Conservation (phyloP, 2,888 invertebrate species). For the Mimachlamys varia region DNA sequence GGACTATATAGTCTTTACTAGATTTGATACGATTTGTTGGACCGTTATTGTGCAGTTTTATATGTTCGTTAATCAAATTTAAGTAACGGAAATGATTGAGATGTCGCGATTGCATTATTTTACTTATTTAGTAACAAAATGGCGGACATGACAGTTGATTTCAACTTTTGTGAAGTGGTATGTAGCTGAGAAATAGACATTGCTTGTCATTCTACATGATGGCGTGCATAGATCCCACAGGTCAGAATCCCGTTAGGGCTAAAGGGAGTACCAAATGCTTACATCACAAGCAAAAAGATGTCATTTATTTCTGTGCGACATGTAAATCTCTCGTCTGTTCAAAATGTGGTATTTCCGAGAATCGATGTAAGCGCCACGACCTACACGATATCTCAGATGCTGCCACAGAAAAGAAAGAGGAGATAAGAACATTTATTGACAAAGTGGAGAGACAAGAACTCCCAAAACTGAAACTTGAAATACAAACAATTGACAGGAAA, state of each 20-base stretch:
- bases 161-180: too few relatives aligned
- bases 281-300: slow-evolving; percentile 19
- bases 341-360: neutral
- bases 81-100: too few relatives aligned
- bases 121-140: neutral
- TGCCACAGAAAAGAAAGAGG: neutral
- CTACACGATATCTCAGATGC: neutral
- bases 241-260: neutral
- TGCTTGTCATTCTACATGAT: neutral
- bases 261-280: neutral
- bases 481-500: neutral
- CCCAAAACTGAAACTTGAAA: neutral
- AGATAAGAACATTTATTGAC: neutral
- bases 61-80: too few relatives aligned
- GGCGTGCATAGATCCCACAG: neutral
- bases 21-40: too few relatives aligned
- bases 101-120: too few relatives aligned
- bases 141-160: neutral
- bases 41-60: too few relatives aligned
- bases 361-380: neutral
- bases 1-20: too few relatives aligned
- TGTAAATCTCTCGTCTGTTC: neutral
- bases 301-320: neutral
- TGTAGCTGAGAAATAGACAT: neutral
- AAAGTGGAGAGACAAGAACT: neutral